phyloP scores from a whole-genome alignment of 2,113 vertebrate species.

The Anser brachyrhynchus region DNA sequence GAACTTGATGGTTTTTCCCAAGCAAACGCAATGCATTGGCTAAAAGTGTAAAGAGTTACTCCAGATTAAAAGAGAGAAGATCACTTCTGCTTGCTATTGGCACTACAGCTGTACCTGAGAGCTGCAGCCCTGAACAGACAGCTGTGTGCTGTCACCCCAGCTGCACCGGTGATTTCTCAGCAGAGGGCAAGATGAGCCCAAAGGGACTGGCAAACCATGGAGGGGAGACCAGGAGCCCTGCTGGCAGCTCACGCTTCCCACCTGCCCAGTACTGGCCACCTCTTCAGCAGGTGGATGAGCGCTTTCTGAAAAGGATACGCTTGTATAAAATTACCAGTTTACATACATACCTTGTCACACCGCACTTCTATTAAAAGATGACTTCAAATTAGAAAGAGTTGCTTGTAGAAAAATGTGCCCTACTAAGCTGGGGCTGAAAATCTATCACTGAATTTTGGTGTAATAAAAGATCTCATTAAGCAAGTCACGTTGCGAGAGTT shows the following conservation, averaged over 20 bases:
- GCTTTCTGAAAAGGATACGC: neutral
- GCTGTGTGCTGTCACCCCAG: fast-evolving
- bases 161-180: neutral
- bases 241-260: neutral
- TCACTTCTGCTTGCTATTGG: neutral
- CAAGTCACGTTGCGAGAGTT: neutral
- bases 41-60: neutral
- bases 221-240: neutral
- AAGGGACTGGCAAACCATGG: fast-evolving
- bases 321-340: neutral
- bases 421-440: neutral
- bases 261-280: neutral
- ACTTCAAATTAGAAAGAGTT: neutral
- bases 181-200: neutral
- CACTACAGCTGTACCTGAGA: neutral
- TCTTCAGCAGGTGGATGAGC: neutral
- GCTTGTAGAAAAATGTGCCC: neutral
- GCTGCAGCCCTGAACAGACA: neutral
- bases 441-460: neutral
- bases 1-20: neutral
- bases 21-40: neutral
- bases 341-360: neutral
- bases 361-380: fast-evolving
- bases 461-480: neutral
- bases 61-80: too few relatives aligned